Evolutionary conservation across 2,797 vertebrate genomes (phyloP), one percentile per base, ranked within the genome.

Genomic region (Periparus ater): DNA sequence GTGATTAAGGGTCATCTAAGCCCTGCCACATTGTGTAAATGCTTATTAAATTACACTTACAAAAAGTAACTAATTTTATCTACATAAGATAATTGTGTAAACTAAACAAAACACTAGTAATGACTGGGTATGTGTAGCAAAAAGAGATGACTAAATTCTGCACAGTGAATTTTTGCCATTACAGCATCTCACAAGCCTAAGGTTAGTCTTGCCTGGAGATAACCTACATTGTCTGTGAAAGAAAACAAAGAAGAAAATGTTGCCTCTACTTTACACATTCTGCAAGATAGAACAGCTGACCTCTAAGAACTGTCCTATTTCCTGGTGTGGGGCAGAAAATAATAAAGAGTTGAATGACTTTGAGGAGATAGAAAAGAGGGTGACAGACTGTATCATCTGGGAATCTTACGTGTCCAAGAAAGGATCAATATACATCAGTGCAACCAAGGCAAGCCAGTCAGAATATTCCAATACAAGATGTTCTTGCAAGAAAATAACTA

Each of bases 1-100:
- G 73, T 70, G 88, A 95, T 95, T 90, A 90, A 86, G 83, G 93
- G 93, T 95, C 91, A 95, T 60, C 90, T 79, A 82, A 88, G 80
- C 73, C 85, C 78, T 51, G 50, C 44, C 48, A 62, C 70, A 70
- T 40, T 75, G 55, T 93, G 83, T 67, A 95, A 95, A 91, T 66
- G 62, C 85, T 88, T 88, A 88, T 91, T 90, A 95, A 81, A 76
- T 86, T 86, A 84, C 18, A 74, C 70, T 78, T 78, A 58, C 4
- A 91, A 80, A 86, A 93, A 89, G 54, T 34, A 90, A 88, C 63
- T 93, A 4, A 3, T 95, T 95, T 95, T 93, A 93, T 88, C 90
- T 96, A 78, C 66, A 66, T 27, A 60, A 73, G 77, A 62, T 85
- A 93, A 95, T 84, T 81, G 88, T 84, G 74, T 78, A 90, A 94